A percentile compares a stretch with the other conserved stretches of the same genome.
These are phyloP conservation scores for Blera fallax DNA, from an alignment of 2,888 invertebrate genomes.

Conservation along the genomic window DNA sequence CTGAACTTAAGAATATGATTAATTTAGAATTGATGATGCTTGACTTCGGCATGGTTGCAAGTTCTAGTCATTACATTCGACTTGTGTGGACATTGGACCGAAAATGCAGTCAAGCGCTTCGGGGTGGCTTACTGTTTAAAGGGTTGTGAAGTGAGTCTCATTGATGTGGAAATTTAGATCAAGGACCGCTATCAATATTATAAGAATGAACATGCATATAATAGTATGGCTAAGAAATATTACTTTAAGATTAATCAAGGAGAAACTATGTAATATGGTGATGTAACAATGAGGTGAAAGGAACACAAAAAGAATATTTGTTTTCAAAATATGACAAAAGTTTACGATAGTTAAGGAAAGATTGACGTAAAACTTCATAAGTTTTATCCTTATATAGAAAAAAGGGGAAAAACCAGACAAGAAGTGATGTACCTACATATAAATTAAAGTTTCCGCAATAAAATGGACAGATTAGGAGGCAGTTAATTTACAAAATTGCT, in stretches of 20 bases:
- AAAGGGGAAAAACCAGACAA: too few species aligned
- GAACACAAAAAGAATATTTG: too few species aligned
- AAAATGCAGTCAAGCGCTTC: slow-evolving; percentile 43
- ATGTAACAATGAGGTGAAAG: too few species aligned
- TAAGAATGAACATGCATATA: neutral
- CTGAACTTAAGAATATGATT: slow-evolving; percentile 55
- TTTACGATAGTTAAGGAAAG: too few species aligned
- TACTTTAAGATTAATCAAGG: neutral
- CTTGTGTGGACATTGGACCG: slow-evolving; percentile 11
- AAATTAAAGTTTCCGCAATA: too few species aligned
- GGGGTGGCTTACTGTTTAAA: slow-evolving; percentile 23
- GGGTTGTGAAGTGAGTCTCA: neutral
- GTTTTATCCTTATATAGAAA: too few species aligned
- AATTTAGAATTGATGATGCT: slow-evolving; percentile 67
- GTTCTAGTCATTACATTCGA: slow-evolving; percentile 13
- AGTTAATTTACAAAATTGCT: too few species aligned
- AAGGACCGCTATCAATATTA: neutral
- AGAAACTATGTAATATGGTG: too few species aligned
- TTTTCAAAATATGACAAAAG: too few species aligned
- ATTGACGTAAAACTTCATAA: too few species aligned
- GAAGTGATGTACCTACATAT: too few species aligned
- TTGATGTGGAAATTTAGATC: neutral
- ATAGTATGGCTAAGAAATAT: neutral
- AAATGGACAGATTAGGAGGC: too few species aligned
- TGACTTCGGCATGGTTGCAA: slow-evolving; percentile 1